Base-by-base conservation (phyloP, 2,113 vertebrate species). In the Caranx ignobilis region DNA sequence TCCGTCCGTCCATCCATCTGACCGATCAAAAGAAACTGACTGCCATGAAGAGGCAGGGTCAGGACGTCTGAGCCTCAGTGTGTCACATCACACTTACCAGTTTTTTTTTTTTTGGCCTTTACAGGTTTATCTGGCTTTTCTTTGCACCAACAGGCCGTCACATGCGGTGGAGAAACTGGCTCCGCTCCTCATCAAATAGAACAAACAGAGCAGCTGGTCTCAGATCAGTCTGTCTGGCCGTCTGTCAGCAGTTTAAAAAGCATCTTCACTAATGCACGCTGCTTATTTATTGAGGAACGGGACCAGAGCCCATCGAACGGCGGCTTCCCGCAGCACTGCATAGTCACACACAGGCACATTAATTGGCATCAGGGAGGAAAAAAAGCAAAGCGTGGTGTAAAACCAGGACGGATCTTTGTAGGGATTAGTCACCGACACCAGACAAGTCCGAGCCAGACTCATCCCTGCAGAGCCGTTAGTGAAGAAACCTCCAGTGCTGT, bases 161-260 rank as follows among this genome's bases (percentile, higher is more conserved):
- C 71, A 67, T 60, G 77, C 56, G 47, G 19, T 68, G 19, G 54
- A 71, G 70, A 78, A 34, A 67, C 52, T 69, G 56, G 67, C 62
- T 16, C 34, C 65, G 75, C 60, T 83, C 77, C 55, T 77, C 43
- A 43, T 62, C 48, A 67, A 59, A 83, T 60, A 71, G 70, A 76
- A 67, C 52, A 83, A 47, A 71, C 70, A 76, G 71, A 26, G 26
- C 67, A 9, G 34, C 54, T 19, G 47, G 64, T 43, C 31, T 37
- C 7, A 18, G 41, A 37, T n/a, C 21, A 2, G 21, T 70, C 78
- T 18, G 35, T 48, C 41, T 70, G 67, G 55, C 43, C 48, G 34
- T 19, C 41, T 50, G 77, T 55, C 59, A 81, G 62, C 60, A 57
- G n/a, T 54, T 54, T 66, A 41, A 65, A 66, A 48, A 35, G 13